Conservation (phyloP, 1,140 invertebrate species). For the Drosophila pachea region DNA sequence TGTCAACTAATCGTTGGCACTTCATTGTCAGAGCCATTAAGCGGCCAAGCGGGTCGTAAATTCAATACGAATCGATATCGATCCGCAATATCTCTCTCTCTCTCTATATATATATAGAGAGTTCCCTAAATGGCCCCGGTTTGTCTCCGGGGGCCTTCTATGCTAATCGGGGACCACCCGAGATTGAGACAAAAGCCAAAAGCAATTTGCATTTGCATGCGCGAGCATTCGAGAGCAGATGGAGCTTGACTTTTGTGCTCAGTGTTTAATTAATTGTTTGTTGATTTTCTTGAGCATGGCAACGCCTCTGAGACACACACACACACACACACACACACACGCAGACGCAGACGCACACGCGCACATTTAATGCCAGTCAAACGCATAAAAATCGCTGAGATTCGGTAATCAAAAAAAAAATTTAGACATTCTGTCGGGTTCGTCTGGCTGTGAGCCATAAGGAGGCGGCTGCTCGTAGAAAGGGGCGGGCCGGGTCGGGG, state of each 20-base stretch:
- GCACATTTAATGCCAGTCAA: slow-evolving; percentile 52
- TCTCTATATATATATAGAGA: too few species aligned
- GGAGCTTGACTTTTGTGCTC: slow-evolving; percentile 36
- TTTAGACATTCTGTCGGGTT: slow-evolving; percentile 65
- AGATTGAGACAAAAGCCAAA: slow-evolving; percentile 42
- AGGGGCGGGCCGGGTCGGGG: slow-evolving; percentile 68
- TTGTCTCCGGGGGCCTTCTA: slow-evolving; percentile 32
- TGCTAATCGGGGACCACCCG: slow-evolving; percentile 69
- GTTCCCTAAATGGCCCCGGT: too few species aligned
- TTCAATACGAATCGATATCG: slow-evolving; percentile 4
- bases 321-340: too few species aligned
- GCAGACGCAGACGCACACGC: too few species aligned
- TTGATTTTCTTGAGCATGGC: slow-evolving; percentile 70
- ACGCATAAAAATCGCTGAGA: slow-evolving; percentile 70
- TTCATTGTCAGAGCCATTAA: slow-evolving; percentile 51
- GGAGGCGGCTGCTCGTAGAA: not conserved
- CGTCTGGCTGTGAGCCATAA: too few species aligned
- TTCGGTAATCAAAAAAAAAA: slow-evolving; percentile 75
- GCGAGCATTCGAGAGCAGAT: slow-evolving; percentile 17
- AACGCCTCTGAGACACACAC: slow-evolving; percentile 55
- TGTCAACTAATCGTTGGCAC: slow-evolving; percentile 58
- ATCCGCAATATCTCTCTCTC: too few species aligned
- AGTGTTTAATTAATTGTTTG: slow-evolving; percentile 71
- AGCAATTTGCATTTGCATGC: slow-evolving; percentile 67
- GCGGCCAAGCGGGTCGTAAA: slow-evolving; percentile 34